Base-by-base conservation (phyloP, 2,888 invertebrate species). In the Acronicta aceris region DNA sequence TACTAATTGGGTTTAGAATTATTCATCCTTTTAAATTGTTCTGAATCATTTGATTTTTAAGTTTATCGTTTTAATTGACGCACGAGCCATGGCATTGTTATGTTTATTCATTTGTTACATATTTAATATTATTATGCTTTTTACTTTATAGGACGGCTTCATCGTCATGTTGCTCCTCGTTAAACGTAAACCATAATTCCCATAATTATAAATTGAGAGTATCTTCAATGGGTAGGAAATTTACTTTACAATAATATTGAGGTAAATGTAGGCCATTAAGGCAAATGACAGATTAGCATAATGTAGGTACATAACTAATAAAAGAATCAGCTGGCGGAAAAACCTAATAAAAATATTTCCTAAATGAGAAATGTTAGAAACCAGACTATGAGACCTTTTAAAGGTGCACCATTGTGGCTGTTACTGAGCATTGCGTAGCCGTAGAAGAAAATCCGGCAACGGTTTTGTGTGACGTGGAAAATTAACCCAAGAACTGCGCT, bases 31-130 rank as follows among this genome's bases (percentile, higher is more conserved):
- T 65, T 68, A 55, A 82, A 78, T 76, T 78, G 64, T 49, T 69
- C 68, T 89, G 87, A 88, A 79, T 89, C 88, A 89, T 76, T 76
- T 74, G 30, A 56, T 65, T 72, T 81, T 79, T 41, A 57, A 53
- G 52, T 46, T 38, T 45, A 33, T 27, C 79, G 77, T 81, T 81
- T 77, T 65, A 59, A 86, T 84, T 89, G 89, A 89, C 89, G 88
- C 85, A 89, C 79, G 73, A 59, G 57, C 16, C 46, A 21, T 36
- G 36, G 30, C 66, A 45, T 71, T 15, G 15, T 56, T 25, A 45
- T 36, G 54, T 27, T 65, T 70, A 45, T 33, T 0, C 12, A 50
- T 65, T 57, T 66, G 59, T 53, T 65, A 60, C 53, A 57, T 52
- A 45, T 48, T 41, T 52, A 25, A 47, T 43, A 52, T 17, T 17